Evolutionary conservation across 1,140 invertebrate genomes (phyloP).

Genomic region (Periplaneta americana): DNA sequence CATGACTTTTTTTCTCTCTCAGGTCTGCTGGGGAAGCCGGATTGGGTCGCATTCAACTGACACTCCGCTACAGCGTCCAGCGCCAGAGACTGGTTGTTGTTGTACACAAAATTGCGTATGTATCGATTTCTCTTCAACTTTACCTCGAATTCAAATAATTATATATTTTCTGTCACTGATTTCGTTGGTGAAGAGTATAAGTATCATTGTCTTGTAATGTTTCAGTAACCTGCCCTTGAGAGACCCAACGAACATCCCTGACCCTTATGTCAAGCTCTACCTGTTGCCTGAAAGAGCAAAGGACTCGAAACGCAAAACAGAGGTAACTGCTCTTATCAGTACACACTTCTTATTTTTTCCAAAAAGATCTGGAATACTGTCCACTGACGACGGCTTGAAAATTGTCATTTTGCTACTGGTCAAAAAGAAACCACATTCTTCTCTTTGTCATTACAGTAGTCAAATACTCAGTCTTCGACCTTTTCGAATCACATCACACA

Average conservation of each 20-base stretch:
- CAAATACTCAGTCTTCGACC: too few species aligned
- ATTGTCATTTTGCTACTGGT: too few species aligned
- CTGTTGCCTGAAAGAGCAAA: constrained; percentile 81
- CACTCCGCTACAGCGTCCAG: constrained; percentile 76
- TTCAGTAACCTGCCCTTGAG: constrained; percentile 75
- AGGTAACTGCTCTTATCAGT: constrained; percentile 38
- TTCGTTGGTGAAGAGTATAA: background rate
- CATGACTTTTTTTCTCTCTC: too few species aligned
- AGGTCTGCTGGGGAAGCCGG: constrained; percentile 59
- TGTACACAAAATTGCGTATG: constrained; percentile 85
- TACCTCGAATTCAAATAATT: constrained; percentile 5
- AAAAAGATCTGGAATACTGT: too few species aligned
- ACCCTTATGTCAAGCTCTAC: constrained; percentile 93
- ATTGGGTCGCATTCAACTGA: constrained; percentile 76
- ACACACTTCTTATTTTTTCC: too few species aligned
- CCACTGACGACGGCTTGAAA: too few species aligned
- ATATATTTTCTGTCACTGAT: background rate
- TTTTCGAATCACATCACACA: too few species aligned
- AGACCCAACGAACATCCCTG: constrained; percentile 82
- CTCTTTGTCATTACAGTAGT: too few species aligned
- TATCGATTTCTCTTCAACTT: constrained; percentile 26
- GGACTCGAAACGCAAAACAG: constrained; percentile 86
- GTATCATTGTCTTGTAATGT: background rate
- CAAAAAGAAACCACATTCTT: too few species aligned
- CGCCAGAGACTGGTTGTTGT: constrained; percentile 75